phyloP scores from a whole-genome alignment of 30 jellyfish, hydroid and myxozoan genomes.

The Hydra vulgaris region DNA sequence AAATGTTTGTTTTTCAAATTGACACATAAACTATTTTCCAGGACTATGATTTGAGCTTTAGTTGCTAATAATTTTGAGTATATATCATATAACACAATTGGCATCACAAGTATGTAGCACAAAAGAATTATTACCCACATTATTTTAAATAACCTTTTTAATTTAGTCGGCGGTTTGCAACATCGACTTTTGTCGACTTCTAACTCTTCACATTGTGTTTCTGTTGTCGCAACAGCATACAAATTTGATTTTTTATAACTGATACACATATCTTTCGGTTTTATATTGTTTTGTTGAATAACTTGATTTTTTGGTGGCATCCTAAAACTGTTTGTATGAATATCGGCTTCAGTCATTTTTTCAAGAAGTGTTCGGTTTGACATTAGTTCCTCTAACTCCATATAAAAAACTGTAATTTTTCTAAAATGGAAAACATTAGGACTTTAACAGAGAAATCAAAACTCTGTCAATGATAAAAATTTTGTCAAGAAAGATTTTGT shows the following conservation, averaged over 20 bases:
- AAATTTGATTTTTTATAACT: slow-evolving; percentile 16
- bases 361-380: slow-evolving; percentile 25
- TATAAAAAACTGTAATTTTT: background rate
- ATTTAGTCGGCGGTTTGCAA: slow-evolving; percentile 62
- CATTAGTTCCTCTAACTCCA: slow-evolving; percentile 33
- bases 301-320: slow-evolving; percentile 17
- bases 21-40: slow-evolving; percentile 13
- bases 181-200: slow-evolving; percentile 46
- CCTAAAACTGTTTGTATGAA: slow-evolving; percentile 1
- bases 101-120: slow-evolving; percentile 63
- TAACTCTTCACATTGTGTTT: background rate
- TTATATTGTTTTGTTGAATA: slow-evolving; percentile 14
- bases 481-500: too few species aligned
- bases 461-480: too few species aligned
- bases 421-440: too few species aligned
- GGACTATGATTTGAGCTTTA: slow-evolving; percentile 12
- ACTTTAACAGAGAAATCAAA: too few species aligned
- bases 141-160: slow-evolving; percentile 47
- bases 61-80: slow-evolving; percentile 23
- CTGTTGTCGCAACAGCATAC: slow-evolving; percentile 4
- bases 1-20: background rate
- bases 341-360: slow-evolving; percentile 23
- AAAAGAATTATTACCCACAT: slow-evolving; percentile 55
- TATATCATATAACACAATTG: slow-evolving; percentile 41
- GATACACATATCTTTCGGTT: slow-evolving; percentile 31